These are phyloP conservation scores for Listronotus oregonensis DNA, from an alignment of 1,140 invertebrate species.

Conservation along the genomic window DNA sequence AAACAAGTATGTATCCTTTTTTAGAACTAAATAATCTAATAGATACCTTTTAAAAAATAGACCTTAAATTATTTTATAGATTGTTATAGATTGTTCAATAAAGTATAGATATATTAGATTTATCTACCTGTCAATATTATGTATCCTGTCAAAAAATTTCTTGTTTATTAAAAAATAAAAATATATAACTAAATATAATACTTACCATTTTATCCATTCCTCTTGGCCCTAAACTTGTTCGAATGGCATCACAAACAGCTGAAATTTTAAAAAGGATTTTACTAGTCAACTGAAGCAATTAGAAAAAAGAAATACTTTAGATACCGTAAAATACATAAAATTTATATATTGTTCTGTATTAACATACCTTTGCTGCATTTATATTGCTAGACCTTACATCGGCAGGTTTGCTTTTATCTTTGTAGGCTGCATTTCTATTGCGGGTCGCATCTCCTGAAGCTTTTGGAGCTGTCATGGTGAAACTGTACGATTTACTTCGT, in stretches of 20 bases:
- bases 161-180: no score
- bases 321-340: not conserved
- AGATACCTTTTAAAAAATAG: no score
- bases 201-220: slow-evolving; percentile 99
- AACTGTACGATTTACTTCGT: slow-evolving; percentile 18
- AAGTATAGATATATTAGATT: no score
- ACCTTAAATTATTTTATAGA: no score
- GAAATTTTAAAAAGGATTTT: slow-evolving; percentile 54
- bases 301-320: slow-evolving; percentile 3
- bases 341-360: not conserved
- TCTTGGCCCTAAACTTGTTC: slow-evolving; percentile 95
- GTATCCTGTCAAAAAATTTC: no score
- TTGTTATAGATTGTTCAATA: no score
- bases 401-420: slow-evolving; percentile 91
- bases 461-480: slow-evolving; percentile 53
- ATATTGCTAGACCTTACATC: slow-evolving; percentile 97
- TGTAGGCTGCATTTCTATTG: slow-evolving; percentile 63
- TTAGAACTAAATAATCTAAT: no score
- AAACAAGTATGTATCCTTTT: no score
- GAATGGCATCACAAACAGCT: slow-evolving; percentile 98
- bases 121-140: no score
- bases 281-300: not conserved
- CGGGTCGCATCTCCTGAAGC: slow-evolving; percentile 54
- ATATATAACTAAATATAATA: no score
- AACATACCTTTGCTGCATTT: slow-evolving; percentile 93